Base-by-base conservation (phyloP, 2,113 vertebrate species). In the Aspiorhynchus laticeps region DNA sequence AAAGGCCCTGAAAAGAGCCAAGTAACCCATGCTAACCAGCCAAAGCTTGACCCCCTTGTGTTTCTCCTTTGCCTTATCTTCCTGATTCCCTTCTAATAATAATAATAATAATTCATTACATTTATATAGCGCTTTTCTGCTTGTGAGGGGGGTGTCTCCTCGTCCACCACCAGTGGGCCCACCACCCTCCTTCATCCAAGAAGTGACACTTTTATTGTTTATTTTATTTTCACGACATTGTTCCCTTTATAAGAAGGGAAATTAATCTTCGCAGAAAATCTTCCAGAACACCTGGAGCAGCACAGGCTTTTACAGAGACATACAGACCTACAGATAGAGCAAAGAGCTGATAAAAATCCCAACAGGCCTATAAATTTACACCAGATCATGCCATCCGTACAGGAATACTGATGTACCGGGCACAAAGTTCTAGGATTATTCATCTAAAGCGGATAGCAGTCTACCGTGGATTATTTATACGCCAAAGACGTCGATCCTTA, bases 251-350 rank as follows among this genome's bases (percentile, higher is more conserved):
- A 94, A 91, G 92, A 94, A 86, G 90, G 90, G 92, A 93, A 94
- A 94, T 92, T 93, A 91, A 93, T 91, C 93, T 94, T 94, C 92
- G 87, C 92, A 46, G 91, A 94, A 95, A 94, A 94, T 93, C 86
- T 91, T 91, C 85, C 38, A 24, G 21, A 88, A 80, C 31, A 85
- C 33, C 63, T 84, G 31, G 31, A 67, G 83, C 81, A 43, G 43
- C 11, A 8, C 28, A n/a, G 46, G 61, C 59, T 33, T 81, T 87
- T 51, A 59, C 83, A 83, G 73, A 73, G 67, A 69, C 79, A 84
- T 85, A 17, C 81, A 88, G 28, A 65, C 21, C 28, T 31, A 43
- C 38, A 53, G 33, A 73, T 48, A 76, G 36, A 79, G 65, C 59
- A 79, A 67, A 67, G 31, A 21, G 65, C 79, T 65, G 77, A 88